Evolutionary conservation across 2,888 invertebrate species (phyloP).

Genomic region (Anoplius nigerrimus): DNA sequence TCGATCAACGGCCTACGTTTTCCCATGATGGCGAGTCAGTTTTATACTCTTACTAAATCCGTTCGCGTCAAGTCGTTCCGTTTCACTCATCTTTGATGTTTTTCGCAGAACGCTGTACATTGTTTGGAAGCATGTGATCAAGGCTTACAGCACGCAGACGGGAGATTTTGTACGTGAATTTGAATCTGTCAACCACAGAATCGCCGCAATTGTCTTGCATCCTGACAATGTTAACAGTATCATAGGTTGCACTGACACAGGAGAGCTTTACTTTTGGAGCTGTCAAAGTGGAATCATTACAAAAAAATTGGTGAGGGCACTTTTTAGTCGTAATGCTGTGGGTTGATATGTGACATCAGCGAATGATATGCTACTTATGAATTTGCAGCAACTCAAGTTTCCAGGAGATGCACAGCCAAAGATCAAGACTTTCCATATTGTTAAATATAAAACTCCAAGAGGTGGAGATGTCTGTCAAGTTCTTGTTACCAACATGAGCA

Average conservation of each 20-base stretch:
- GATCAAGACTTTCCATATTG: constrained; percentile 68
- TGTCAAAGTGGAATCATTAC: constrained; percentile 76
- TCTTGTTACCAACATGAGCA: constrained; percentile 59
- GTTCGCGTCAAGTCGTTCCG: neutral
- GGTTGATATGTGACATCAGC: neutral
- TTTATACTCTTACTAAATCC: constrained; percentile 2
- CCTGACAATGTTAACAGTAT: constrained; percentile 74
- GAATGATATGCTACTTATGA: neutral
- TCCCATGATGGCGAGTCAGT: constrained; percentile 81
- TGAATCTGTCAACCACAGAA: constrained; percentile 76
- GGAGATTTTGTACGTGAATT: constrained; percentile 80
- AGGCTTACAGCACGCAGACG: constrained; percentile 81
- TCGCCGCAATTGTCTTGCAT: constrained; percentile 77
- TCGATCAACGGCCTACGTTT: constrained; percentile 80
- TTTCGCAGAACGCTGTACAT: constrained; percentile 79
- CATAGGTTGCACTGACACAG: constrained; percentile 78
- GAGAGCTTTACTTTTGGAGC: constrained; percentile 79
- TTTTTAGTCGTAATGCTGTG: neutral
- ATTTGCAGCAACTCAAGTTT: constrained; percentile 59
- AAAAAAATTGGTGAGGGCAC: constrained; percentile 73
- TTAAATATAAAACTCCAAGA: constrained; percentile 55
- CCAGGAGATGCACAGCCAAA: constrained; percentile 41
- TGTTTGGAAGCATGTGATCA: constrained; percentile 78
- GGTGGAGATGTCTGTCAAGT: constrained; percentile 54
- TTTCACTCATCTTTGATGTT: too few species aligned